Base-by-base conservation (phyloP, 2,113 vertebrate species). In the Crypturellus undulatus region DNA sequence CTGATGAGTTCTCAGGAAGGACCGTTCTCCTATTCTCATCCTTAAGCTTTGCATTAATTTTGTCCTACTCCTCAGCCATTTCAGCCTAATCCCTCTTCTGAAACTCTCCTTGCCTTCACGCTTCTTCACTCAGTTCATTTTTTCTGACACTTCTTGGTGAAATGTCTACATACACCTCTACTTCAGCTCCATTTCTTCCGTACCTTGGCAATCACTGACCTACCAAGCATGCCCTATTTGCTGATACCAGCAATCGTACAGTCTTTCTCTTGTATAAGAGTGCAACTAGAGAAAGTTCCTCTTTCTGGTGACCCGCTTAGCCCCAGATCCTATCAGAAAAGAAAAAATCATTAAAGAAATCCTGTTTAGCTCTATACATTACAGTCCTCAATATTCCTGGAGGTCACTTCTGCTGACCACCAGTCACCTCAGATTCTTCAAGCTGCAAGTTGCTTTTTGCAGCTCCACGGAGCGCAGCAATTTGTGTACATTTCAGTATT, bases 121-220 rank as follows among this genome's bases (percentile, higher is more conserved):
- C n/a, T 11, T 62, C 17, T 7, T 63, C 71, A 26, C 7, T 1
- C 1, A 89, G 17, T 5, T 16, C 8, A 24, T 25, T 72, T 40
- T 30, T 16, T 54, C 38, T 12, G 8, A 12, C 60, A 64, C 4
- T 9, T 2, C 17, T 28, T 15, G 32, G 64, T 45, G 52, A 38
- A 0, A 1, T 0, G 0, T 10, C 2, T 67, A 1, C 12, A 3
- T 17, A 25, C 4, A 10, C 3, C 34, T 30, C 43, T 40, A 15
- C 40, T 10, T 59, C 21, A 52, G 34, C 24, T 20, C 10, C 7
- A 4, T 43, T 60, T 52, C 16, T 52, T 38, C 14, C 52, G 14
- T 47, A 5, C 43, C n/a, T 2, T 3, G 6, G 22, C 51, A 54
- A n/a, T 38, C 72, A 56, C 30, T 43, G 22, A 52, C n/a, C 63